These are phyloP conservation scores for Drosophila emarginata DNA, from an alignment of 2,888 invertebrate genomes.

Conservation along the genomic window DNA sequence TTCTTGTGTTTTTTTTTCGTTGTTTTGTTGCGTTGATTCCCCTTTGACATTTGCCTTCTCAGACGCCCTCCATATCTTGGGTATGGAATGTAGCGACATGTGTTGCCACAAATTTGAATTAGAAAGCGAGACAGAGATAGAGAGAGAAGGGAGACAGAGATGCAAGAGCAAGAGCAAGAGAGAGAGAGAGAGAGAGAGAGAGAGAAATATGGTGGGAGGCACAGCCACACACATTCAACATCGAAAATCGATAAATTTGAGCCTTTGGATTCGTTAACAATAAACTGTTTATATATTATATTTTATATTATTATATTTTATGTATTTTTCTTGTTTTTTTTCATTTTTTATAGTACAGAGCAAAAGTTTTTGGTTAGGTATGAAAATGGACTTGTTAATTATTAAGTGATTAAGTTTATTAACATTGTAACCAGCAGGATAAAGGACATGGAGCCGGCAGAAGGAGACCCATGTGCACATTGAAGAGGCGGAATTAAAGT, in stretches of 20 bases:
- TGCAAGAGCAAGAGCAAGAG: too few relatives aligned
- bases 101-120: conserved; percentile 30
- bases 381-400: neutral
- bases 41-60: conserved; percentile 60
- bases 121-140: neutral
- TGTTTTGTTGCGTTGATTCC: conserved; percentile 45
- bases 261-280: conserved; percentile 28
- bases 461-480: neutral
- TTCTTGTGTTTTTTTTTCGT: conserved; percentile 4
- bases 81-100: conserved; percentile 35
- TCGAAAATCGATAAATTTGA: conserved; percentile 62
- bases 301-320: neutral
- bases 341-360: neutral
- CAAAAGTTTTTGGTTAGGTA: neutral
- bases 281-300: conserved; percentile 26
- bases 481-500: too few relatives aligned
- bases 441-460: neutral
- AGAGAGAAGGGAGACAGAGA: neutral
- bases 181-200: neutral
- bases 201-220: neutral
- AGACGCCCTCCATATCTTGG: neutral
- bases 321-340: neutral
- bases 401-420: neutral
- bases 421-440: neutral
- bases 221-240: conserved; percentile 31